Base-by-base conservation (phyloP, 2,888 invertebrate species). In the Nomada fabriciana region DNA sequence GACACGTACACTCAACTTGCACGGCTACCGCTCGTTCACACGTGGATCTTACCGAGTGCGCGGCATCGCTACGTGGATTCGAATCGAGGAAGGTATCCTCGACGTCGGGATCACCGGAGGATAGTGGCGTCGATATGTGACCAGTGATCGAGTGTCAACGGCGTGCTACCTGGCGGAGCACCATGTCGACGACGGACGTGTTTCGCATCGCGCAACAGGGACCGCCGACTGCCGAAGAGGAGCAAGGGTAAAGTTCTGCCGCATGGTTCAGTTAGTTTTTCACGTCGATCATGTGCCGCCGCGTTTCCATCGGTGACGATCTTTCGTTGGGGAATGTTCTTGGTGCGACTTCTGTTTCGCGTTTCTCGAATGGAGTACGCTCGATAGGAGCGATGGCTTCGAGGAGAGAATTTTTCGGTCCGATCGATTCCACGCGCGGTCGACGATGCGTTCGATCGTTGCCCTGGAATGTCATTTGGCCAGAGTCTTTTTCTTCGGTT, bases 141-240 rank as follows among this genome's bases (percentile, higher is more conserved):
- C 60, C 84, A 43, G 77, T 82, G 82, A 84, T 84, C 65, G 61
- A 52, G 83, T 82, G 82, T 69, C 71, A 53, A 82, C 52, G 64
- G 61, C 60, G 65, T 52, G 61, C 52, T 60, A 76, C 68, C 55
- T 64, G 68, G 57, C 64, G 77, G 64, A 73, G 72, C 77, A 89
- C 85, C 88, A 92, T 92, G 92, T 92, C 92, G 86, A 89, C 91
- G 79, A 90, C 90, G 77, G 90, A 92, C 82, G 88, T 91, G 83
- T 86, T 90, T 79, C 89, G 90, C 82, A 86, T 91, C 76, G 76
- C 88, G 79, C 91, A 89, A 80, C 92, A 89, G 82, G 83, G 87
- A 82, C 80, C 88, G 60, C 83, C 88, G 55, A 75, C 80, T 50
- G 76, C 83, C 42, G 92, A 92, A 25, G 90, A 91, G 68, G 91